Evolutionary conservation across 2,888 invertebrate species (phyloP), one percentile per base, ranked within the genome.

Genomic region (Terebella lapidaria): DNA sequence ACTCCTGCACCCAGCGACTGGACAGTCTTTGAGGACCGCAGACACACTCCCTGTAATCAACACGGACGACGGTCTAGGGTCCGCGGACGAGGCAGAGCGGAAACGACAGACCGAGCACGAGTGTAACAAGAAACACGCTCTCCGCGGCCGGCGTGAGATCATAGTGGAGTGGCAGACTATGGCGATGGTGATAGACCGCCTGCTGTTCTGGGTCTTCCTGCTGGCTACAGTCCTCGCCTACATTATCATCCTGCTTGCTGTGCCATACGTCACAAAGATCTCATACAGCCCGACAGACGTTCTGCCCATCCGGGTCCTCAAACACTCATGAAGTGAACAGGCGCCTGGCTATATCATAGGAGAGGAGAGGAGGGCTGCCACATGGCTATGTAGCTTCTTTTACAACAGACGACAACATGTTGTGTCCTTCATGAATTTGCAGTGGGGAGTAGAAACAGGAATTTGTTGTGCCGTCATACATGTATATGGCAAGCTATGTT

Each of bases 141-240:
- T 69, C 10, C 45, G 59, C 15, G 29, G 53, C 0, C 57, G 65
- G 28, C 74, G 72, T 58, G 56, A 71, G 47, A 70, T 77, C 47
- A 70, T 77, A 24, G 76, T 74, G 0, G 77, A 77, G 56, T 78
- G 78, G 78, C 77, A 77, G 59, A 70, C 72, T 18, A 74, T 79
- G 18, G 77, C 78, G 0, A 70, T 72, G 4, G 75, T 77, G 10
- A 66, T 77, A 15, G 78, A 79, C 64, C 61, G 76, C 20, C 59
- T 76, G 10, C 62, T 78, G 56, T 79, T 79, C 67, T 73, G 74
- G 72, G 57, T 77, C 51, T 78, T 74, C 63, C 67, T 77, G 22
- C 35, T 76, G 4, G 73, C 72, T 46, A 78, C 77, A 1, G 58
- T 78, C 2, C 65, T 69, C 20, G 71, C 76, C 1, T 78, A 77